Evolutionary conservation across 2,888 invertebrate genomes (phyloP).

Genomic region (Megamerina dolium): DNA sequence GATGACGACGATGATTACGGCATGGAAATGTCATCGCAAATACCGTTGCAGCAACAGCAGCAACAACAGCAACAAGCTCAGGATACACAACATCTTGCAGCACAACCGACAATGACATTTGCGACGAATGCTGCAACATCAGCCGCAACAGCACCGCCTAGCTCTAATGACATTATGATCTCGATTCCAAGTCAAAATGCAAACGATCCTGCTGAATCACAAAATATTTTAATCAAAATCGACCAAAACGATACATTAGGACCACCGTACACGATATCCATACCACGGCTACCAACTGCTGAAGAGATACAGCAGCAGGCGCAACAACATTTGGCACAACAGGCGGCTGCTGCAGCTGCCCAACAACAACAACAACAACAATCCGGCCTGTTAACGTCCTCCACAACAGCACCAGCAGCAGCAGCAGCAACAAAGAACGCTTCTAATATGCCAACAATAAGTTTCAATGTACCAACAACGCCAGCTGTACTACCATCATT

Average conservation of each 20-base stretch:
- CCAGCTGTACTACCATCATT: slow-evolving; percentile 7
- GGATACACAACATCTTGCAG: slow-evolving; percentile 2
- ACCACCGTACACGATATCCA: slow-evolving; percentile 48
- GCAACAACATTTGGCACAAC: slow-evolving; percentile 34
- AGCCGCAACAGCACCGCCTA: slow-evolving; percentile 5
- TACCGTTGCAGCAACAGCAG: slow-evolving; percentile 9
- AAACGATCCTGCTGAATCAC: slow-evolving; percentile 42
- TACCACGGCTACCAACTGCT: slow-evolving; percentile 47
- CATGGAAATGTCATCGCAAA: slow-evolving; percentile 36
- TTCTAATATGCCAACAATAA: slow-evolving; percentile 10
- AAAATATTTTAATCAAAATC: slow-evolving; percentile 49
- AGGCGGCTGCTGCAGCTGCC: slow-evolving; percentile 18
- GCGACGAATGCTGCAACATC: slow-evolving; percentile 13
- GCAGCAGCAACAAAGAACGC: neutral
- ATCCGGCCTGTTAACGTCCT: slow-evolving; percentile 15
- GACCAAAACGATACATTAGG: slow-evolving; percentile 41
- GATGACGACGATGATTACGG: slow-evolving; percentile 63
- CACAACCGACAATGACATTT: slow-evolving; percentile 12
- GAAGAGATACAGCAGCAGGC: slow-evolving; percentile 45
- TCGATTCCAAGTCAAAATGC: slow-evolving; percentile 49
- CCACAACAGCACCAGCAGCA: slow-evolving; percentile 13
- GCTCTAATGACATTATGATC: slow-evolving; percentile 43
- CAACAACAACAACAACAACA: slow-evolving; percentile 23
- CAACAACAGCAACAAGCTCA: slow-evolving; percentile 1
- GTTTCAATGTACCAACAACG: slow-evolving; percentile 8